Percentiles rank a stretch among this genome's conserved stretches.
phyloP scores from a whole-genome alignment of 2,113 vertebrate species.

The Charadrius vociferus region DNA sequence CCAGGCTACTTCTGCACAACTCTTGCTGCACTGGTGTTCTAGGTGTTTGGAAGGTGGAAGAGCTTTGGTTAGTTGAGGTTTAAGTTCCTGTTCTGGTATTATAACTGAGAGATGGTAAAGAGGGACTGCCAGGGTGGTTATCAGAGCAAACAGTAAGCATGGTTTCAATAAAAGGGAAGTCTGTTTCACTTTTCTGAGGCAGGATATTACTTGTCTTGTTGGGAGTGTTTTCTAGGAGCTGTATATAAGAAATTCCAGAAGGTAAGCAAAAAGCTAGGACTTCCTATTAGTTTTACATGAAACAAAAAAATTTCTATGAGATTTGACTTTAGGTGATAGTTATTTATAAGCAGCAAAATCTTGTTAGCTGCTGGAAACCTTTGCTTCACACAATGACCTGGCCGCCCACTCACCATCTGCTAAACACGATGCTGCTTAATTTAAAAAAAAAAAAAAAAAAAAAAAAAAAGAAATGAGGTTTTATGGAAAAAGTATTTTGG shows the following conservation, averaged over 20 bases:
- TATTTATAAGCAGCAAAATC: neutral
- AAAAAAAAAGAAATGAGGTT: neutral
- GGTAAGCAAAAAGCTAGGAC: neutral
- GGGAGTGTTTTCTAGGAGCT: neutral
- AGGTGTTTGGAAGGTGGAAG: neutral
- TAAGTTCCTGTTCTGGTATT: neutral
- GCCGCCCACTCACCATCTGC: neutral
- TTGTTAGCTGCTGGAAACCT: neutral
- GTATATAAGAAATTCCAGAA: neutral
- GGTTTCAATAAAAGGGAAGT: neutral
- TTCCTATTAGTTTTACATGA: neutral
- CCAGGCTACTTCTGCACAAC: no score
- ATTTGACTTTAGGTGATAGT: neutral
- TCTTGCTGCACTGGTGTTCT: neutral
- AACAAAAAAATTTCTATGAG: neutral
- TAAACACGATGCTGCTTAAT: neutral
- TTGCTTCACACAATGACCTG: neutral
- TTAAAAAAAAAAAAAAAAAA: neutral
- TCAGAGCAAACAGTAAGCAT: neutral
- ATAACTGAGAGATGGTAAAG: neutral
- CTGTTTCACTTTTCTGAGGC: neutral
- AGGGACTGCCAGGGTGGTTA: neutral
- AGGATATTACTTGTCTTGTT: neutral
- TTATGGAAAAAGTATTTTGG: neutral
- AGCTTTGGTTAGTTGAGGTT: neutral